Percentiles rank a stretch among this genome's conserved stretches.
Conservation (phyloP, 2,113 vertebrate species). For the Acanthochromis polyacanthus region DNA sequence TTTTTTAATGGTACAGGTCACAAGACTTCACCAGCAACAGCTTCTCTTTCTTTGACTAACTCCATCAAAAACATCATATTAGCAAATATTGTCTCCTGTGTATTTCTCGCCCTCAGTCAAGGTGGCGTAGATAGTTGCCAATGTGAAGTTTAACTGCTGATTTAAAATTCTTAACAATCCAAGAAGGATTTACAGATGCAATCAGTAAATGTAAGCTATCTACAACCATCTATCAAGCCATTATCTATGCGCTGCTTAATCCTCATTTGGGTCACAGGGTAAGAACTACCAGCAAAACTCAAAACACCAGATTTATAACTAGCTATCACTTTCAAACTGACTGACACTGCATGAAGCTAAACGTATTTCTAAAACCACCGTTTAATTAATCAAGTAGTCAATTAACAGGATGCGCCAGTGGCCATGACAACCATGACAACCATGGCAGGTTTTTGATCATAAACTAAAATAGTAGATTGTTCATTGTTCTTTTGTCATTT, state of each 20-base stretch:
- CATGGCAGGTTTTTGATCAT: no score
- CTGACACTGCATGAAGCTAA: background rate
- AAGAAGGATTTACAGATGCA: background rate
- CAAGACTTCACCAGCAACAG: slow-evolving; percentile 28
- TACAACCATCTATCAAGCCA: no score
- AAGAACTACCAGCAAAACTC: background rate
- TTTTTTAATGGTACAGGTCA: slow-evolving; percentile 29
- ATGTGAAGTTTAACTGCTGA: slow-evolving; percentile 3
- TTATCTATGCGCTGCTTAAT: no score
- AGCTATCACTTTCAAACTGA: background rate
- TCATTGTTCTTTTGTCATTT: no score
- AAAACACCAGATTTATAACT: background rate
- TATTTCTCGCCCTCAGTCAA: background rate
- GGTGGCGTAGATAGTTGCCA: background rate
- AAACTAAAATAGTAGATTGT: no score
- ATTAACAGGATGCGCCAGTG: background rate
- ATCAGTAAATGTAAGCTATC: background rate
- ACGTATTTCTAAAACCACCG: background rate
- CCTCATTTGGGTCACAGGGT: background rate
- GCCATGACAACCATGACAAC: no score
- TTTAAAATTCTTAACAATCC: background rate
- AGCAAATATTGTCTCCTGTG: background rate
- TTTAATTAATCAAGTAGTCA: background rate
- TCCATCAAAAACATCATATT: slow-evolving; percentile 11
- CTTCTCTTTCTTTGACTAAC: slow-evolving; percentile 20